Conservation (phyloP, 2,113 vertebrate genomes). For the Thalassarche chlororhynchos region DNA sequence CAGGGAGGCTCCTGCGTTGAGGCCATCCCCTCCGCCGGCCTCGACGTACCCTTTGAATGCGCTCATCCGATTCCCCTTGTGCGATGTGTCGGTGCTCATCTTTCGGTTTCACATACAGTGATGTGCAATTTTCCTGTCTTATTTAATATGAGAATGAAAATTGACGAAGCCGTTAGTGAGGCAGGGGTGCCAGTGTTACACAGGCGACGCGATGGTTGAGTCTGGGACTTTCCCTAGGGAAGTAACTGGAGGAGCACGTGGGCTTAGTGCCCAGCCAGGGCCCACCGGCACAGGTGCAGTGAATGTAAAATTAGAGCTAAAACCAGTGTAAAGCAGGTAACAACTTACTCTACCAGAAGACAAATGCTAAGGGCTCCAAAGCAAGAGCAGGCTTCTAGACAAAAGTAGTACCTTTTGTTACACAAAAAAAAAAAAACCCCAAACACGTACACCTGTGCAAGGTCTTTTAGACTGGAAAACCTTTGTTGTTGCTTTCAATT, state of each 20-base stretch:
- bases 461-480: background rate
- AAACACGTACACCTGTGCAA: background rate
- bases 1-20: background rate
- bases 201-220: fast-evolving
- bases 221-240: fast-evolving
- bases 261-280: background rate
- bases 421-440: fast-evolving
- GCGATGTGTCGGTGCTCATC: fast-evolving
- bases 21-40: fast-evolving
- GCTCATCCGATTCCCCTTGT: fast-evolving
- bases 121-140: background rate
- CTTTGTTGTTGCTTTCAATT: background rate
- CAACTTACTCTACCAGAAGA: background rate
- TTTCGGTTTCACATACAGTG: background rate
- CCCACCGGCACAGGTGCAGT: fast-evolving
- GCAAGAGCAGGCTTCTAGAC: background rate
- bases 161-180: fast-evolving
- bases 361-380: background rate
- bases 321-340: background rate
- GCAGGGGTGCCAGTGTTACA: fast-evolving
- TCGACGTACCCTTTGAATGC: fast-evolving
- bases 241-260: fast-evolving
- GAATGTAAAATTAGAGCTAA: background rate
- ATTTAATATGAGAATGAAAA: background rate
- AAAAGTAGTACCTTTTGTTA: background rate